Evolutionary conservation across 30 jellyfish, hydroid and myxozoan genomes (phyloP).

Genomic region (Pelagia noctiluca): DNA sequence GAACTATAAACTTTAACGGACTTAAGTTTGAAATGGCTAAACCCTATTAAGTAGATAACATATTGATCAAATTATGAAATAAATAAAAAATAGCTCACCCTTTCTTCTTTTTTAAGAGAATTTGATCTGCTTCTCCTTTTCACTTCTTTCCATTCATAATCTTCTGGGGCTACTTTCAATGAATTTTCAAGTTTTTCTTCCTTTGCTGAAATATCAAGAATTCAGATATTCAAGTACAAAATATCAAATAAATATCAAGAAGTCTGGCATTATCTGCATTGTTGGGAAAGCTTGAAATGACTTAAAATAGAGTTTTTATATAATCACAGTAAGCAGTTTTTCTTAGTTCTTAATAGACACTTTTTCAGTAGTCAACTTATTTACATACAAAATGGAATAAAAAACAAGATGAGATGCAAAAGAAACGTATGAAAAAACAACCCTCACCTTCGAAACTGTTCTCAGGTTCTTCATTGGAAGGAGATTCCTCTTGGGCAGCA

Average conservation of each 20-base stretch:
- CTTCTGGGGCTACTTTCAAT: conserved; percentile 25
- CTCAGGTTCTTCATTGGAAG: background rate
- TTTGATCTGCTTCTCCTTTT: conserved; percentile 86
- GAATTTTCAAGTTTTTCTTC: conserved; percentile 23
- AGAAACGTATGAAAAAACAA: background rate
- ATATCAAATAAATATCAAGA: too few relatives aligned
- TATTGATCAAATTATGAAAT: background rate
- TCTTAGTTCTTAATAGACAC: too few relatives aligned
- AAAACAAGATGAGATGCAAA: too few relatives aligned
- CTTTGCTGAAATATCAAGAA: conserved; percentile 20
- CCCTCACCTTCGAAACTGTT: conserved; percentile 17
- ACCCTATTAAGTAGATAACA: too few relatives aligned
- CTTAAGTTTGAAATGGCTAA: too few relatives aligned
- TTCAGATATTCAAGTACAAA: too few relatives aligned
- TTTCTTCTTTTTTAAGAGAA: conserved; percentile 64
- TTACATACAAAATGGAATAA: too few relatives aligned
- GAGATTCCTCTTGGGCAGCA: background rate
- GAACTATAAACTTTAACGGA: background rate
- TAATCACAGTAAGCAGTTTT: too few relatives aligned
- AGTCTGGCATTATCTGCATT: too few relatives aligned
- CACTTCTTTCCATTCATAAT: conserved; percentile 86
- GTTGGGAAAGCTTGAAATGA: too few relatives aligned
- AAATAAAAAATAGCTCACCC: conserved; percentile 42
- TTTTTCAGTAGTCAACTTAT: too few relatives aligned
- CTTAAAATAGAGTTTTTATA: too few relatives aligned